Conservation (phyloP, 2,113 vertebrate species). For the Desmodus rotundus region DNA sequence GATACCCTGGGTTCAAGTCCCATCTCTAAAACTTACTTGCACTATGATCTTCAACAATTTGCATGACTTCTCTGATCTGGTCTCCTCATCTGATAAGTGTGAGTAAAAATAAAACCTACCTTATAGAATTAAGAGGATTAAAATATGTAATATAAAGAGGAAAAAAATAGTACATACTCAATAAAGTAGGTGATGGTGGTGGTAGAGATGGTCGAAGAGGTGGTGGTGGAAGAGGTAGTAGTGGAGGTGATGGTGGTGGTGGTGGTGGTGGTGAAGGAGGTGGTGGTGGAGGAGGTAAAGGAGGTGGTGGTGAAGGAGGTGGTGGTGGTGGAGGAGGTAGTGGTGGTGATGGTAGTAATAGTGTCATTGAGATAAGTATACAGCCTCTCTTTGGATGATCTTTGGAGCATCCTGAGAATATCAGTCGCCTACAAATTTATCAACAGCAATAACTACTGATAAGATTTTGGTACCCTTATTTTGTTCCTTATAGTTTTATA, state of each 20-base stretch:
- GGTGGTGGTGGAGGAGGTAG: too few relatives aligned
- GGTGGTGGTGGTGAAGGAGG: too few relatives aligned
- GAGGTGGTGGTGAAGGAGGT: not conserved
- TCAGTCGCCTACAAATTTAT: not conserved
- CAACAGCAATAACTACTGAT: not conserved
- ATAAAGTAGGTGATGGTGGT: not conserved
- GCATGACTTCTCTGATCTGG: not conserved
- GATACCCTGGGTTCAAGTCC: not conserved
- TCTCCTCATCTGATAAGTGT: not conserved
- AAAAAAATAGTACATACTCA: not conserved
- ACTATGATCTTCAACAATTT: not conserved
- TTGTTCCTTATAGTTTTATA: not conserved
- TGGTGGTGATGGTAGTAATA: not conserved
- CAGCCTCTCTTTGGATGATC: not conserved
- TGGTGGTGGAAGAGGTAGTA: not conserved
- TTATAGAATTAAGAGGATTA: not conserved
- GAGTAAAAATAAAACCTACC: not conserved
- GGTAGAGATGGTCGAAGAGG: too few relatives aligned
- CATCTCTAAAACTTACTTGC: not conserved
- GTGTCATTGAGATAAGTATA: not conserved
- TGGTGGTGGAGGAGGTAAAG: too few relatives aligned
- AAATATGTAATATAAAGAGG: not conserved
- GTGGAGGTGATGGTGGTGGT: too few relatives aligned
- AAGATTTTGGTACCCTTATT: not conserved
- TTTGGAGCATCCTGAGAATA: not conserved